Base-by-base conservation (phyloP, 2,797 vertebrate genomes). In the Gallinago nigripennis region DNA sequence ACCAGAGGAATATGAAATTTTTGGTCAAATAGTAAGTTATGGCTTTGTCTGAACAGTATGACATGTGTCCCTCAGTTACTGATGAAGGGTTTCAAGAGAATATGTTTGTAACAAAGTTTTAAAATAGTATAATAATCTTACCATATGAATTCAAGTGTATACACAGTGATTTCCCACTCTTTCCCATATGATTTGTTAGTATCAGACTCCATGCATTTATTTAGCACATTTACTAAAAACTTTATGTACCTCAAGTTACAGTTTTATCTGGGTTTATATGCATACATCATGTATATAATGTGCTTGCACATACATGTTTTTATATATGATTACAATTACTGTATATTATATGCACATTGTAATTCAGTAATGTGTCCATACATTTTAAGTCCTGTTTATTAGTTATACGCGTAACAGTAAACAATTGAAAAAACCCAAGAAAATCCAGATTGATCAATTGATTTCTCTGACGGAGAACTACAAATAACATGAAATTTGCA, bases 11-110 rank as follows among this genome's bases (percentile, higher is more conserved):
- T 56, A 11, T 50, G 11, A 41, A 15, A 10, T 19, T 92, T 75
- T 75, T 51, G 5, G 13, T 83, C 61, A 84, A 95, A 88, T 28
- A 30, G 30, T 70, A 84, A 96, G 43, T 91, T 88, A 94, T 46
- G 23, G 10, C 21, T 79, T 54, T 45, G 61, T 85, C 77, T 92
- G 65, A 92, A 82, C 21, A 92, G 23, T 82, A 60, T 88, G 27
- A 76, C 12, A 73, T 48, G 4, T 87, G 51, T 92, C 8, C 8
- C 4, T 48, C 48, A 73, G 51, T 25, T 43, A 80, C 45, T 41
- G 54, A 65, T 56, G 45, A 24, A 16, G 8, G 0, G 7, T 30
- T 94, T 92, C 65, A 66, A 72, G 12, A 73, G 1, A 2, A 72
- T 85, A 35, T 71, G 64, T 78, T 85, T 83, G 31, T 25, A 54